Conservation (phyloP, 1,140 invertebrate species). For the Portunus trituberculatus region DNA sequence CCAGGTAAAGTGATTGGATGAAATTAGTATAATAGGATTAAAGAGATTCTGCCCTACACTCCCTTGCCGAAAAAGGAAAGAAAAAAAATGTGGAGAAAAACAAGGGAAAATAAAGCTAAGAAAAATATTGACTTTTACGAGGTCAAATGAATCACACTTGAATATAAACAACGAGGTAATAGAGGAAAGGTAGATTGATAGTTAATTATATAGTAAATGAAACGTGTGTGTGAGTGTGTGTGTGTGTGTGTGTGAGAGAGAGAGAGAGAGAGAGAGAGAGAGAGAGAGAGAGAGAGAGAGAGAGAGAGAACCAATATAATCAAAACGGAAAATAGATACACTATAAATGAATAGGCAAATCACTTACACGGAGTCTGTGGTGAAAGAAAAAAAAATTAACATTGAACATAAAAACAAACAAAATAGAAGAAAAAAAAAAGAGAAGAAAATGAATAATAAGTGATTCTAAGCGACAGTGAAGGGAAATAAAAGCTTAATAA, state of each 20-base stretch:
- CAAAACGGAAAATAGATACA: background rate
- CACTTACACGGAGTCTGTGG: too few relatives aligned
- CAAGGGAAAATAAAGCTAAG: background rate
- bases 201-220: background rate
- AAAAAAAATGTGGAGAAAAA: background rate
- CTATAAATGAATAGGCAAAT: background rate
- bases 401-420: too few relatives aligned
- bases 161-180: background rate
- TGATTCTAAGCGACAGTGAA: too few relatives aligned
- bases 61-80: background rate
- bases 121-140: background rate
- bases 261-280: slow-evolving; percentile 47
- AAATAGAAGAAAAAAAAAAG: too few relatives aligned
- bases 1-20: slow-evolving; percentile 2
- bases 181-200: background rate
- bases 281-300: slow-evolving; percentile 40
- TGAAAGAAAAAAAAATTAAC: too few relatives aligned
- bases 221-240: background rate
- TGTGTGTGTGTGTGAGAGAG: slow-evolving; percentile 38
- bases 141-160: too few relatives aligned
- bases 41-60: background rate
- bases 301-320: too few relatives aligned
- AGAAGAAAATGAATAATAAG: too few relatives aligned
- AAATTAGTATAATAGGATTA: slow-evolving; percentile 22
- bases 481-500: too few relatives aligned